These are phyloP conservation scores for Stenopsyche tienmushanensis DNA, from an alignment of 1,140 invertebrate species.

Conservation along the genomic window DNA sequence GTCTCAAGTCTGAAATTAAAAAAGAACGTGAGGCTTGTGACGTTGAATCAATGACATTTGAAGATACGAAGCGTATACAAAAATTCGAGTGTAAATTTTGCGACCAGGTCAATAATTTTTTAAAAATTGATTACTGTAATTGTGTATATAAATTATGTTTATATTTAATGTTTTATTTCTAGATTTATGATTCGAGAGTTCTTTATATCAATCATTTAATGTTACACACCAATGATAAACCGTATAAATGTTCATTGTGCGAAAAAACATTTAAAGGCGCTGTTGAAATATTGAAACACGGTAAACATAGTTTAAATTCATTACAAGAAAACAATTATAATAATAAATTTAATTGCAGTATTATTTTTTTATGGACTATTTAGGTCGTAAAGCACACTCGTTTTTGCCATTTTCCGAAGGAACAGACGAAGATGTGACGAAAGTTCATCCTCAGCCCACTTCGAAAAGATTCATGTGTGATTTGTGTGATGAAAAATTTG, in stretches of 20 bases:
- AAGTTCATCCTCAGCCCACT: conserved; percentile 14
- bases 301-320: conserved; percentile 36
- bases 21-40: too few species aligned
- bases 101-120: neutral
- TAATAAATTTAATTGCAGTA: neutral
- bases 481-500: conserved; percentile 50
- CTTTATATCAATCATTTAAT: conserved; percentile 19
- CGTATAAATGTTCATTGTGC: conserved; percentile 60
- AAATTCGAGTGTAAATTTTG: neutral
- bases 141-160: neutral
- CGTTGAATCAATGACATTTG: too few species aligned
- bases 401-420: neutral
- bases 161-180: neutral
- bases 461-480: conserved; percentile 51
- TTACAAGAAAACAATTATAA: neutral
- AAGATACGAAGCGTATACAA: too few species aligned
- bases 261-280: conserved; percentile 56
- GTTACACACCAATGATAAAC: conserved; percentile 46
- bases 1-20: too few species aligned
- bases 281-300: conserved; percentile 50
- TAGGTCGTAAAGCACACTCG: conserved; percentile 30
- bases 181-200: conserved; percentile 17
- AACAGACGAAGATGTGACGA: neutral
- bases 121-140: too few species aligned
- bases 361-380: neutral